phyloP scores from a whole-genome alignment of 2,113 vertebrate genomes.

The Forbesichthys agassizii region DNA sequence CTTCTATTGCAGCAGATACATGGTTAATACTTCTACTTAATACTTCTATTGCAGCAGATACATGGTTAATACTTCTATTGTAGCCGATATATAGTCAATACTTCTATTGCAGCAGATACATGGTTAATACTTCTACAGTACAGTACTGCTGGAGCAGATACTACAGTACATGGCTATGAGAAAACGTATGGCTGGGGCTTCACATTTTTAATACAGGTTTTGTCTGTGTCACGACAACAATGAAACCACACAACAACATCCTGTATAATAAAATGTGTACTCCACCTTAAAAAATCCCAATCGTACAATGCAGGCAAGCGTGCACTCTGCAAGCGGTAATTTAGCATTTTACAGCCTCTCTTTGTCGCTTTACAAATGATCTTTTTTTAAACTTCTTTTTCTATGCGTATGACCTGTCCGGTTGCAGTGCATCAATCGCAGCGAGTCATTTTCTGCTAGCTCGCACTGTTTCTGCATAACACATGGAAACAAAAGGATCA shows the following conservation, averaged over 20 bases:
- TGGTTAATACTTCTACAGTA: no score
- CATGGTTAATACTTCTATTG: no score
- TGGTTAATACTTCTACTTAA: no score
- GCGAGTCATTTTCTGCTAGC: constrained; percentile 64
- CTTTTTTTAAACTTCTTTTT: constrained; percentile 3
- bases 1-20: no score
- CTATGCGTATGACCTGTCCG: constrained; percentile 48
- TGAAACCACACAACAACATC: not conserved
- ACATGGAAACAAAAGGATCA: constrained; percentile 60
- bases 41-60: no score
- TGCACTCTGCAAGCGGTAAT: constrained; percentile 44
- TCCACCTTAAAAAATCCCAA: constrained; percentile 27
- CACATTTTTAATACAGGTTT: no score
- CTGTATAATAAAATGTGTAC: constrained; percentile 43
- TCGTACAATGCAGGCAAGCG: constrained; percentile 22
- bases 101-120: no score
- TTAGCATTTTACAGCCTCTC: constrained; percentile 39
- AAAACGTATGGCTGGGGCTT: no score
- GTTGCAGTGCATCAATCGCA: constrained; percentile 52
- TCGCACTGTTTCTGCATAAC: constrained; percentile 53
- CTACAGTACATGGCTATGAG: no score
- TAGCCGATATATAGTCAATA: no score
- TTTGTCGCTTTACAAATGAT: constrained; percentile 39
- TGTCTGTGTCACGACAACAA: no score
- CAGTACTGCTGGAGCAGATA: no score